A percentile compares a stretch with the other conserved stretches of the same genome.
phyloP scores from a whole-genome alignment of 64 coral and sea anemone species.

The Trachythela sp. region DNA sequence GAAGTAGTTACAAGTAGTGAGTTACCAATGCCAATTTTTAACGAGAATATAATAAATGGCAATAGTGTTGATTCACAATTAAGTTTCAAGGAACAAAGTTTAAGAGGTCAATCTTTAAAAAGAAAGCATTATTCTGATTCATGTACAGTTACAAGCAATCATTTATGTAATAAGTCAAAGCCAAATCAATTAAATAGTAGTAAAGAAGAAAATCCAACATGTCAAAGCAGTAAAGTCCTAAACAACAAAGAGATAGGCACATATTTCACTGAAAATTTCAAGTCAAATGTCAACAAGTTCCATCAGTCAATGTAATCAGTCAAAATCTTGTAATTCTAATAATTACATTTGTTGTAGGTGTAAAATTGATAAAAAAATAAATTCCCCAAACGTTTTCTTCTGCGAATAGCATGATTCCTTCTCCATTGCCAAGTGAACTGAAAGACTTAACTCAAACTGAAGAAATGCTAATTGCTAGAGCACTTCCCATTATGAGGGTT shows the following conservation, averaged over 20 bases:
- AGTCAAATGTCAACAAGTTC: neutral
- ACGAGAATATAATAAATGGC: neutral
- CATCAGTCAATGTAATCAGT: neutral
- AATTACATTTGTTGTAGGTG: constrained; percentile 10
- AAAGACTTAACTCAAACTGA: neutral
- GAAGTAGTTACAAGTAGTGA: neutral
- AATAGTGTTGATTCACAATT: neutral
- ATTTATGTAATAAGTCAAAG: constrained; percentile 17
- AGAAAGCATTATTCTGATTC: neutral
- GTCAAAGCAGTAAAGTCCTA: no score
- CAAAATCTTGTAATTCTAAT: constrained; percentile 3
- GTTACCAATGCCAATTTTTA: neutral
- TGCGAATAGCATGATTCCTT: constrained; percentile 3
- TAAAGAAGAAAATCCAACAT: constrained; percentile 1
- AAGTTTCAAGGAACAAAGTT: neutral
- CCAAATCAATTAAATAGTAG: constrained; percentile 1
- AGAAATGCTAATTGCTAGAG: neutral
- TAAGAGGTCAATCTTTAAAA: constrained; percentile 8
- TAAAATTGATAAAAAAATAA: neutral
- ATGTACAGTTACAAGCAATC: neutral
- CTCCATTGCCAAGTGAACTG: neutral
- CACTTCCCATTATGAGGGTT: neutral
- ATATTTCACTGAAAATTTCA: neutral
- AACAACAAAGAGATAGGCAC: neutral
- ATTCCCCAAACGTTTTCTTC: neutral